Base-by-base conservation (phyloP, 2,888 invertebrate species). In the Pomacea canaliculata region DNA sequence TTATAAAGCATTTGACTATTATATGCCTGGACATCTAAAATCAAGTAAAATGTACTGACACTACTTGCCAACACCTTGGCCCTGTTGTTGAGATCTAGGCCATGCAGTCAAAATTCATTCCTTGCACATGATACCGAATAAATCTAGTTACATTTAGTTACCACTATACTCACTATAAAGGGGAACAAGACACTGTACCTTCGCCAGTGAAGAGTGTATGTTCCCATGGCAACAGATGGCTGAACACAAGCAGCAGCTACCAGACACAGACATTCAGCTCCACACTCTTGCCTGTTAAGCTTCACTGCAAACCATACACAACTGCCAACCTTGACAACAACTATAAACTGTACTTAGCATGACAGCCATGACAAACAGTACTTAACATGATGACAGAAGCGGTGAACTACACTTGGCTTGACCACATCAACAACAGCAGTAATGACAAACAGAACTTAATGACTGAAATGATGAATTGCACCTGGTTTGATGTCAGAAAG, bases 241-340 rank as follows among this genome's bases (percentile, higher is more conserved):
- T 86, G 88, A n/a, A 85, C 78, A 19, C 84, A 82, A 66, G 85
- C 82, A 19, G 85, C 81, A 9, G 87, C 85, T 59, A 84, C 84
- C 70, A 91, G 78, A 81, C 90, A 90, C 79, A 86, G 83, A 75
- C 91, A 91, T 77, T 91, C 91, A 9, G 89, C 85, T 1, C 89
- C 91, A 83, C 87, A 86, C 76, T 91, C 91, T 51, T 83, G 82
- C 72, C 84, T 86, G 80, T 89, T 85, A 70, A 91, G 79, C 10
- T 81, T 81, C 9, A 91, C 91, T 91, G 83, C 12, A 70, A n/a
- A 51, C 70, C n/a, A 56, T 23, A 16, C 56, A 18, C 19, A 70
- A 5, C 18, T n/a, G 19, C 18, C 37, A 46, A 69, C 18, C 37
- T 48, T 62, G n/a, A 67, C 18, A 27, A 67, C 18, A 67, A 27